Percentiles rank a stretch among this genome's conserved stretches.
Conservation (phyloP, 2,888 invertebrate genomes). For the Agonopterix subpropinquella region DNA sequence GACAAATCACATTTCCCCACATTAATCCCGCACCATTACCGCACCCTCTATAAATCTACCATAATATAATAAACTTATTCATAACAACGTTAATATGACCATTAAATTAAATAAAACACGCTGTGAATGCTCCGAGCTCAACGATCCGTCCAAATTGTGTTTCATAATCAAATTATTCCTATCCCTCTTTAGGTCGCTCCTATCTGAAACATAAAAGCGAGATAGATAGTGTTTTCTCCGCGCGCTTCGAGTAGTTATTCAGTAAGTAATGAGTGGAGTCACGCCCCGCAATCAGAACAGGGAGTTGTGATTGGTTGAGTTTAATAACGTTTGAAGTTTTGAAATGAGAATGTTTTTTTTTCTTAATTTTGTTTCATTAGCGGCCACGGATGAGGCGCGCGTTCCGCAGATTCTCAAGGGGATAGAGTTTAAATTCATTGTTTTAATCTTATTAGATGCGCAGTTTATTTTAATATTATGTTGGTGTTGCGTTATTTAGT, state of each 20-base stretch:
- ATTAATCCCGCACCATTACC: constrained; percentile 45
- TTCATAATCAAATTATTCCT: constrained; percentile 28
- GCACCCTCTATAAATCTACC: constrained; percentile 53
- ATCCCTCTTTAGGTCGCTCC: constrained; percentile 19
- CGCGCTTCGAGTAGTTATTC: constrained; percentile 17
- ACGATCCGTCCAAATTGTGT: constrained; percentile 43
- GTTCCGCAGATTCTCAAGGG: neutral
- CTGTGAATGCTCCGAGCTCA: constrained; percentile 40
- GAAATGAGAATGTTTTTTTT: constrained; percentile 45
- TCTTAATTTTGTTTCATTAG: constrained; percentile 58
- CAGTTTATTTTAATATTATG: too few relatives aligned
- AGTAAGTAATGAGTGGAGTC: constrained; percentile 63
- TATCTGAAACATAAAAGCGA: constrained; percentile 18
- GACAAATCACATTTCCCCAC: constrained; percentile 26
- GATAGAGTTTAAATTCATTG: neutral
- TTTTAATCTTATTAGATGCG: neutral
- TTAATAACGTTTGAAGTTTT: constrained; percentile 55
- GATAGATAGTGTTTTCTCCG: constrained; percentile 21
- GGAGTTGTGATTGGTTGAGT: constrained; percentile 52
- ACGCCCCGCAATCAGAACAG: constrained; percentile 64
- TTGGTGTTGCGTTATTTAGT: neutral
- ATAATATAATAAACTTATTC: constrained; percentile 59
- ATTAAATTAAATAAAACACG: constrained; percentile 71
- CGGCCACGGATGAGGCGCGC: constrained; percentile 12
- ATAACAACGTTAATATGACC: constrained; percentile 56